Evolutionary conservation across 2,888 invertebrate species (phyloP).

Genomic region (Chalcosyrphus nemorum): DNA sequence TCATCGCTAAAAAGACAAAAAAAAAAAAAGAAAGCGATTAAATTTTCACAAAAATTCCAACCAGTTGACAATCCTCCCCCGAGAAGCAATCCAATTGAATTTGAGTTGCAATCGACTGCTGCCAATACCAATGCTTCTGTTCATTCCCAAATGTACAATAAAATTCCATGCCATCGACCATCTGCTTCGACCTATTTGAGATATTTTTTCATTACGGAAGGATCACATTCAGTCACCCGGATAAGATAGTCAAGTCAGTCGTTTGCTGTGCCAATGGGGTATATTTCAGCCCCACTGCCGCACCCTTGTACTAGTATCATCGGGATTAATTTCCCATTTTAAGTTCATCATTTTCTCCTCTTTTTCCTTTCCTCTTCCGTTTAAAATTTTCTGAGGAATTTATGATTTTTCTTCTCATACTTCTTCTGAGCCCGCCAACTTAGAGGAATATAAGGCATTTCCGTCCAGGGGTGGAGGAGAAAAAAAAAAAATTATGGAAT

Average conservation of each 20-base stretch:
- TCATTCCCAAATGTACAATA: constrained; percentile 41
- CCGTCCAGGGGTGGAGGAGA: background rate
- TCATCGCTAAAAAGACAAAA: constrained; percentile 87
- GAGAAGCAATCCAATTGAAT: constrained; percentile 13
- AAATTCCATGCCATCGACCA: constrained; percentile 41
- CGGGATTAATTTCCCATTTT: constrained; percentile 60
- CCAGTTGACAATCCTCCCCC: background rate
- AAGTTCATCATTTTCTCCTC: constrained; percentile 27
- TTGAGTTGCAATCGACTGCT: constrained; percentile 26
- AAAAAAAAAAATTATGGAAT: constrained; percentile 20
- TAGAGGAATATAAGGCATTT: constrained; percentile 22
- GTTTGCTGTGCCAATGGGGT: background rate
- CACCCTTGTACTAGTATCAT: constrained; percentile 18
- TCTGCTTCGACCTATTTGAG: constrained; percentile 26
- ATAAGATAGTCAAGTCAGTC: constrained; percentile 18
- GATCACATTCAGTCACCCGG: constrained; percentile 51
- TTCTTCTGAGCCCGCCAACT: background rate
- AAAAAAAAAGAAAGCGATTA: background rate
- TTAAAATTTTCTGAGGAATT: constrained; percentile 54
- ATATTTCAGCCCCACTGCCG: background rate
- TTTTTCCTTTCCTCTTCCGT: background rate
- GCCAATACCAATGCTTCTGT: background rate
- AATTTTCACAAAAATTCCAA: background rate
- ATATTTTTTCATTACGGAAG: constrained; percentile 42
- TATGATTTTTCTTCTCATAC: constrained; percentile 24